A percentile compares a stretch with the other conserved stretches of the same genome.
These are phyloP conservation scores for Danionella dracula DNA, from an alignment of 2,797 vertebrate species.

Conservation along the genomic window DNA sequence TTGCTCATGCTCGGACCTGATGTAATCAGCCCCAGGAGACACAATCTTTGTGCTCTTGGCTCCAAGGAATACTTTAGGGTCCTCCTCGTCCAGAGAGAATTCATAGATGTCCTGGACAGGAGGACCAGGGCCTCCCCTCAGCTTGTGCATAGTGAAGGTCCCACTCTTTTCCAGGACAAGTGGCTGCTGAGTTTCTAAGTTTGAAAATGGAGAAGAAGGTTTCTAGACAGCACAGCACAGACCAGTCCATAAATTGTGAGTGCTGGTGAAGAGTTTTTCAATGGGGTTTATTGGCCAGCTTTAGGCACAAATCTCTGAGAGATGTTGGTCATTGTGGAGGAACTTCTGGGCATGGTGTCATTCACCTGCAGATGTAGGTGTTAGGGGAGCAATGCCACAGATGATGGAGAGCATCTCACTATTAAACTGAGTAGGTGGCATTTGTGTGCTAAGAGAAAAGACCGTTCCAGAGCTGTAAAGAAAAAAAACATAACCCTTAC, in stretches of 20 bases:
- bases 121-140: slow-evolving; percentile 36
- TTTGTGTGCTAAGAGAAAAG: slow-evolving; percentile 1
- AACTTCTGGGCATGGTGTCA: slow-evolving; percentile 6
- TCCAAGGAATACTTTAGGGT: slow-evolving; percentile 48
- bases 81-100: slow-evolving; percentile 54
- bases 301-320: neutral
- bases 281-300: neutral
- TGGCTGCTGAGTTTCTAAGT: neutral
- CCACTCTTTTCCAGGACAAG: slow-evolving; percentile 7
- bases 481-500: neutral
- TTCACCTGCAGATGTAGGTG: slow-evolving; percentile 34
- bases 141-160: slow-evolving; percentile 55
- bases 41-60: slow-evolving; percentile 47
- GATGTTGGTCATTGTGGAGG: neutral
- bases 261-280: neutral
- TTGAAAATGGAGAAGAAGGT: neutral
- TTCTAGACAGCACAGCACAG: slow-evolving; percentile 6
- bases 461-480: neutral
- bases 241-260: slow-evolving; percentile 27
- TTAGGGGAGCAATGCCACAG: slow-evolving; percentile 36
- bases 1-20: slow-evolving; percentile 65
- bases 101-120: slow-evolving; percentile 53
- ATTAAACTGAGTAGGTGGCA: slow-evolving; percentile 37
- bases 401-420: slow-evolving; percentile 48
- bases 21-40: slow-evolving; percentile 67